These are phyloP conservation scores for Parnassius mnemosyne DNA, from an alignment of 2,888 invertebrate genomes.

Conservation along the genomic window DNA sequence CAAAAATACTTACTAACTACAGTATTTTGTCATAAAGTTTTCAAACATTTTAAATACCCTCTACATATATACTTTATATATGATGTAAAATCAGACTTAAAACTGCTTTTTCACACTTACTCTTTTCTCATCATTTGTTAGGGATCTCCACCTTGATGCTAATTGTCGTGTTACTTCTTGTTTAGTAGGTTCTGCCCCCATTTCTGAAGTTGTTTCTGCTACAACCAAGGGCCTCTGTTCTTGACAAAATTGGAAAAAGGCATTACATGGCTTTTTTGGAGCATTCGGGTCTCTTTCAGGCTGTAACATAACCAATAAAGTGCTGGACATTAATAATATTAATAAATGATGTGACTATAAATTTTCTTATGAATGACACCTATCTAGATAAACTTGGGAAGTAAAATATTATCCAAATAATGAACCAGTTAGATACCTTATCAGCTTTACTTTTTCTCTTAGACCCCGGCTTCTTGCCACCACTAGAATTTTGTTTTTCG, in stretches of 20 bases:
- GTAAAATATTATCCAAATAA: no score
- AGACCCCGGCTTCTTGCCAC: constrained; percentile 63
- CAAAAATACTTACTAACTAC: no score
- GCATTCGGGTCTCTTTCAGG: constrained; percentile 85
- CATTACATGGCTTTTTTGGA: constrained; percentile 89
- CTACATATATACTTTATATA: no score
- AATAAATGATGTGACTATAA: no score
- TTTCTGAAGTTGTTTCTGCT: constrained; percentile 82
- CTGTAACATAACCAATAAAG: constrained; percentile 41
- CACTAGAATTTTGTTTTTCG: constrained; percentile 57
- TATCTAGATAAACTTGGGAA: no score
- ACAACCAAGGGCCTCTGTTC: constrained; percentile 87
- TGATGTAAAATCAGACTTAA: no score
- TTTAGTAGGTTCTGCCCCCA: constrained; percentile 85
- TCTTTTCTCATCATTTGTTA: constrained; percentile 85
- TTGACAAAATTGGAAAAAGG: constrained; percentile 90
- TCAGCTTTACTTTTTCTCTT: constrained; percentile 83
- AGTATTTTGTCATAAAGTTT: no score
- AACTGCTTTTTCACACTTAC: constrained; percentile 54
- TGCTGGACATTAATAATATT: no score
- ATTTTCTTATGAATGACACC: no score
- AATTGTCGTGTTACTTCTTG: constrained; percentile 88
- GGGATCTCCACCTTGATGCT: constrained; percentile 86
- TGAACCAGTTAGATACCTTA: constrained; percentile 52
- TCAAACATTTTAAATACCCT: no score